Evolutionary conservation across 2,113 vertebrate species (phyloP).

Genomic region (Paramisgurnus dabryanus): DNA sequence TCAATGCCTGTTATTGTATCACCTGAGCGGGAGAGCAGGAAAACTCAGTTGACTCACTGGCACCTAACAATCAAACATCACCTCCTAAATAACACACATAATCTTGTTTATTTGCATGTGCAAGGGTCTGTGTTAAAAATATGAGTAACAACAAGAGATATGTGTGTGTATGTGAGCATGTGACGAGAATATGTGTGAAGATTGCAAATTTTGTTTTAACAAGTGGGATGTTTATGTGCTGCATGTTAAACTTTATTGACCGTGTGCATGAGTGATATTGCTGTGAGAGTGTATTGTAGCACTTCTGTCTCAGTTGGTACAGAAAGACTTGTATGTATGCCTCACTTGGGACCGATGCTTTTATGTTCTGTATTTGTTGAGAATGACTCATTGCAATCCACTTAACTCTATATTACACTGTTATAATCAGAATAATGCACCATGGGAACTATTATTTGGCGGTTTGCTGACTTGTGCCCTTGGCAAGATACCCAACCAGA

Average conservation of each 20-base stretch:
- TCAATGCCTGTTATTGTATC: not conserved
- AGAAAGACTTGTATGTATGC: slow-evolving; percentile 50
- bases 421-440: slow-evolving; percentile 40
- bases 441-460: slow-evolving; percentile 48
- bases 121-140: slow-evolving; percentile 35
- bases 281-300: slow-evolving; percentile 14
- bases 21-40: slow-evolving; percentile 60
- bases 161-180: slow-evolving; percentile 30
- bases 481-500: slow-evolving; percentile 34
- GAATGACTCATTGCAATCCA: slow-evolving; percentile 62
- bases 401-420: slow-evolving; percentile 60
- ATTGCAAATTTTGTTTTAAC: slow-evolving; percentile 33
- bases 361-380: slow-evolving; percentile 61
- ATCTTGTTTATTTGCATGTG: slow-evolving; percentile 54
- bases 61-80: slow-evolving; percentile 57
- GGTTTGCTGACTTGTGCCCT: slow-evolving; percentile 10
- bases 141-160: not conserved
- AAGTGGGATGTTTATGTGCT: slow-evolving; percentile 36
- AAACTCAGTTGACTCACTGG: slow-evolving; percentile 42
- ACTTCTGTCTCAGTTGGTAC: slow-evolving; percentile 51
- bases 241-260: slow-evolving; percentile 41
- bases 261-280: slow-evolving; percentile 28
- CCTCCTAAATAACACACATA: slow-evolving; percentile 70
- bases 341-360: slow-evolving; percentile 52
- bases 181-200: slow-evolving; percentile 13